A percentile compares a stretch with the other conserved stretches of the same genome.
Evolutionary conservation across 2,113 vertebrate species (phyloP).

Genomic region (Centrocercus urophasianus): DNA sequence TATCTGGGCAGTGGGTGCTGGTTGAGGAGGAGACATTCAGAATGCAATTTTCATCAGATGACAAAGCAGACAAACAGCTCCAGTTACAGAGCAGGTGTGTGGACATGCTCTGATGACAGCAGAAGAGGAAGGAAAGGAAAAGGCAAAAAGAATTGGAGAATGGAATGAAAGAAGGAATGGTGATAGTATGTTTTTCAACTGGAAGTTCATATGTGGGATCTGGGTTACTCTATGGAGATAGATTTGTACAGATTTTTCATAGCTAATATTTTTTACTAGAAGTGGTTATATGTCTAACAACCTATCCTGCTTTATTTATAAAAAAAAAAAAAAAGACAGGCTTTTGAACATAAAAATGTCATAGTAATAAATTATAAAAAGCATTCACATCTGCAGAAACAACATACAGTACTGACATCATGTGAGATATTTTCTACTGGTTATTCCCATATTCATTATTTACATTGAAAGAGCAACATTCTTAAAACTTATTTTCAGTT

Average conservation of each 20-base stretch:
- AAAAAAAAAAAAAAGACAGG: background rate
- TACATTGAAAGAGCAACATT: background rate
- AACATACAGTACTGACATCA: background rate
- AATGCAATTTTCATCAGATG: slow-evolving; percentile 58
- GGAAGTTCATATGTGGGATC: background rate
- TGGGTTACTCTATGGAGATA: background rate
- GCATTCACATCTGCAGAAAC: background rate
- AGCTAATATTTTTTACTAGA: background rate
- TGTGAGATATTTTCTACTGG: background rate
- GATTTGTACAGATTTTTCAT: background rate
- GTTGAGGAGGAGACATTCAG: slow-evolving; percentile 8
- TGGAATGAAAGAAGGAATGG: slow-evolving; percentile 1
- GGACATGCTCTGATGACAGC: background rate
- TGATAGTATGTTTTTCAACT: background rate
- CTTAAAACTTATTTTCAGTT: background rate
- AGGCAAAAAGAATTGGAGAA: background rate
- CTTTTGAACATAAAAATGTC: background rate
- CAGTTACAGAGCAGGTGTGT: slow-evolving; percentile 74
- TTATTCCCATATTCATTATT: background rate
- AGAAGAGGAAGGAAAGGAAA: slow-evolving; percentile 29
- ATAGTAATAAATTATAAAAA: background rate
- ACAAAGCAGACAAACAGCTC: slow-evolving; percentile 71
- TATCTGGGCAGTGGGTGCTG: background rate
- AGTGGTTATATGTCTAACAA: background rate
- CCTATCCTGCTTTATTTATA: background rate